Percentiles rank a stretch among this genome's conserved stretches.
Evolutionary conservation across 1,140 invertebrate genomes (phyloP).

Genomic region (Scaptomyza graminum): DNA sequence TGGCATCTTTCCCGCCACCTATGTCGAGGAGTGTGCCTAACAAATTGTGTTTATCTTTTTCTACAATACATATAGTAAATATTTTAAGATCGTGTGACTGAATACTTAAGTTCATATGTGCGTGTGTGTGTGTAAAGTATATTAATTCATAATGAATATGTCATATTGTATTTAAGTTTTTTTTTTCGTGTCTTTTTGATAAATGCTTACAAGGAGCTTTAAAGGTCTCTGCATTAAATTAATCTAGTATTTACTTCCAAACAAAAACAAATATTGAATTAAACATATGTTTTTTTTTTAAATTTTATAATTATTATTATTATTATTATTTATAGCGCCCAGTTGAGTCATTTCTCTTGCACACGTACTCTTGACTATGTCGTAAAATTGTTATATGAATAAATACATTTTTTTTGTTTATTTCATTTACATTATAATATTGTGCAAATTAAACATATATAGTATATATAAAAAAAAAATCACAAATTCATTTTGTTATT

Average conservation of each 20-base stretch:
- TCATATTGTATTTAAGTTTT: constrained; percentile 38
- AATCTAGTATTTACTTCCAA: background rate
- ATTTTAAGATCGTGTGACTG: constrained; percentile 1
- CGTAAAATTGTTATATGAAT: constrained; percentile 23
- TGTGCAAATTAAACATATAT: constrained; percentile 46
- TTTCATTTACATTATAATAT: constrained; percentile 54
- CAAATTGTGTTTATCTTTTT: too few relatives aligned
- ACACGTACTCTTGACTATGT: constrained; percentile 26
- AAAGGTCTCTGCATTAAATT: constrained; percentile 39
- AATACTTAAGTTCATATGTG: constrained; percentile 18
- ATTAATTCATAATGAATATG: constrained; percentile 10
- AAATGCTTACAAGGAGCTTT: constrained; percentile 46
- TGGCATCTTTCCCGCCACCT: constrained; percentile 96
- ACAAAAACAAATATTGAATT: constrained; percentile 20
- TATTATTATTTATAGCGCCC: constrained; percentile 44
- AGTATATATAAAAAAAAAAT: constrained; percentile 24
- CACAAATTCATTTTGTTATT: constrained; percentile 52
- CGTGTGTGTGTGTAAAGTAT: constrained; percentile 5
- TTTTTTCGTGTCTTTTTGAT: constrained; percentile 29
- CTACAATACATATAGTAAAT: constrained; percentile 49
- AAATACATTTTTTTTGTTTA: constrained; percentile 39
- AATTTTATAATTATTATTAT: constrained; percentile 24
- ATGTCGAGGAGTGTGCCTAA: constrained; percentile 89
- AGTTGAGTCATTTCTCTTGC: constrained; percentile 42
- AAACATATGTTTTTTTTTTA: constrained; percentile 18